These are phyloP conservation scores for Pterostichus niger DNA, from an alignment of 2,888 invertebrate species.

Conservation along the genomic window DNA sequence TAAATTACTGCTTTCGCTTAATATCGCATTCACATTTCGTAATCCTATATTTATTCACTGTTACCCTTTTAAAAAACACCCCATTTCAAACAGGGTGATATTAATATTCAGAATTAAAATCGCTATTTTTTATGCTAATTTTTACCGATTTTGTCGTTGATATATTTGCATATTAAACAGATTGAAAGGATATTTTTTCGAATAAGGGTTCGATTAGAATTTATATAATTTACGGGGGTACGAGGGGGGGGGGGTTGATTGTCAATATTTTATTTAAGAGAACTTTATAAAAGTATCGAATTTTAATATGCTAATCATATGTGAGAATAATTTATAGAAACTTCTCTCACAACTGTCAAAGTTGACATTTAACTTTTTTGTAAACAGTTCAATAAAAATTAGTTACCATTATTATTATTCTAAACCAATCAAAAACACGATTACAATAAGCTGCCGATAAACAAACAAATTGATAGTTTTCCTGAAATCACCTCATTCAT, in stretches of 20 bases:
- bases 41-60: conserved; percentile 35
- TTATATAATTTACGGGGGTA: not conserved
- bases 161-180: conserved; percentile 19
- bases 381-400: too few relatives aligned
- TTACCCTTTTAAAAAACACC: conserved; percentile 37
- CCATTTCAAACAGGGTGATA: conserved; percentile 27
- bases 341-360: too few relatives aligned
- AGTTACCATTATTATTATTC: too few relatives aligned
- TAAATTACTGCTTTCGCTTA: conserved; percentile 44
- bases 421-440: too few relatives aligned
- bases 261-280: not conserved
- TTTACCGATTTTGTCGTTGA: conserved; percentile 5
- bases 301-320: not conserved
- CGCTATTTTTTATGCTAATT: conserved; percentile 43
- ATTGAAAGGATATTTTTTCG: not conserved
- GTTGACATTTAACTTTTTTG: too few relatives aligned
- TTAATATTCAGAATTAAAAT: conserved; percentile 13
- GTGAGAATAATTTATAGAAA: not conserved
- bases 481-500: too few relatives aligned
- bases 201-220: conserved; percentile 1
- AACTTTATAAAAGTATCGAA: not conserved
- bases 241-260: too few relatives aligned
- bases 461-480: too few relatives aligned
- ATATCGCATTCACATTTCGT: conserved; percentile 30
- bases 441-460: too few relatives aligned